A percentile compares a stretch with the other conserved stretches of the same genome.
Evolutionary conservation across 2,797 vertebrate species (phyloP).

Genomic region (Epinephelus awoara): DNA sequence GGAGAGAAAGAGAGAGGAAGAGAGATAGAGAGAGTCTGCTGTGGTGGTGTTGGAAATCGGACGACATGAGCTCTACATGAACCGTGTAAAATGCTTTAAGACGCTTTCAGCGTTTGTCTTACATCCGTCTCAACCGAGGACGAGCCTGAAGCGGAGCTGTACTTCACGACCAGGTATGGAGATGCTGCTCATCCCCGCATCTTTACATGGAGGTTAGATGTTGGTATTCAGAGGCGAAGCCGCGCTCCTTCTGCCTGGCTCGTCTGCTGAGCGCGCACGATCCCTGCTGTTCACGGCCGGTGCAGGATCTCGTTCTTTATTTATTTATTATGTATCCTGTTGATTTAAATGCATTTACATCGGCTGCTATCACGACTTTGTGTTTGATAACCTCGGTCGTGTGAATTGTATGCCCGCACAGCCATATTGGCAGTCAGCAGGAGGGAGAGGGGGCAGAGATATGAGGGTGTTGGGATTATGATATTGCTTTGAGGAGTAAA

Average conservation of each 20-base stretch:
- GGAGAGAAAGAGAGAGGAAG: constrained; percentile 53
- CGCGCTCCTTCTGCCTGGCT: constrained; percentile 50
- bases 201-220: constrained; percentile 49
- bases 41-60: constrained; percentile 78
- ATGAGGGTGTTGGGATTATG: constrained; percentile 65
- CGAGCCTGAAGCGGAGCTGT: constrained; percentile 75
- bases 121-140: constrained; percentile 73
- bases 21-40: constrained; percentile 58
- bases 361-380: neutral
- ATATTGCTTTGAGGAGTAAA: constrained; percentile 73
- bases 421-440: constrained; percentile 76
- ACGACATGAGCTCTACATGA: constrained; percentile 85
- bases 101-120: constrained; percentile 75
- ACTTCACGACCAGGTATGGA: constrained; percentile 80
- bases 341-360: neutral
- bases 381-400: constrained; percentile 17
- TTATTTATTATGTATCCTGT: neutral
- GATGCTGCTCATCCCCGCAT: constrained; percentile 37
- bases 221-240: constrained; percentile 70
- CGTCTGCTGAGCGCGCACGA: constrained; percentile 48
- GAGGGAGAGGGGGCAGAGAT: constrained; percentile 41
- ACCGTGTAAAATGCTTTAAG: constrained; percentile 85
- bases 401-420: constrained; percentile 54
- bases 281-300: constrained; percentile 1
- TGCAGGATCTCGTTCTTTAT: too few relatives aligned